Percentiles rank a stretch among this genome's conserved stretches.
These are phyloP conservation scores for Nowickia ferox DNA, from an alignment of 2,888 invertebrate species.

Conservation along the genomic window DNA sequence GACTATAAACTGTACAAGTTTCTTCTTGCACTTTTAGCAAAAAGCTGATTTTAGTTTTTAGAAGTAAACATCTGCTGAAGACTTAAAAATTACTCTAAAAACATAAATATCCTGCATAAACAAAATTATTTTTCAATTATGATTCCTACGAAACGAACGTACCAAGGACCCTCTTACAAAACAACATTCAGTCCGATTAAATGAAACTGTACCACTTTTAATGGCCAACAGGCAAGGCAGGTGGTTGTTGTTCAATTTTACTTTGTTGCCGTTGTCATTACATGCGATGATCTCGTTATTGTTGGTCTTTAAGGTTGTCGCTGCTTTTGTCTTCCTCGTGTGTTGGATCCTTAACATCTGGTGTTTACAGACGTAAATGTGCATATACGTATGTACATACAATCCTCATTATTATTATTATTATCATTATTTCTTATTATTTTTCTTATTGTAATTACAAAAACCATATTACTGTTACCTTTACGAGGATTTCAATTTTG, in stretches of 20 bases:
- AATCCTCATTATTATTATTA: background rate
- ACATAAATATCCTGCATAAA: background rate
- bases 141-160: background rate
- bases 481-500: conserved; percentile 1
- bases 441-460: conserved; percentile 43
- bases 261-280: conserved; percentile 10
- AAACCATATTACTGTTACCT: background rate
- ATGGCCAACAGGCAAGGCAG: conserved; percentile 31
- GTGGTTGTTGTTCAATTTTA: background rate
- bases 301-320: background rate
- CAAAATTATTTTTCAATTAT: background rate
- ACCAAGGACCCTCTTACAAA: background rate
- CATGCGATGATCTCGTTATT: background rate
- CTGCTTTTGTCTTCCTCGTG: background rate
- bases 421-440: conserved; percentile 5
- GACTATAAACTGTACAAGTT: too few species aligned
- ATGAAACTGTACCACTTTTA: conserved; percentile 34
- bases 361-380: background rate
- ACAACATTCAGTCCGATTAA: background rate
- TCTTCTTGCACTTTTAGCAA: too few species aligned
- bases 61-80: too few species aligned
- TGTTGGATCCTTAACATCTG: conserved; percentile 43
- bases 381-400: too few species aligned
- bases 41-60: too few species aligned
- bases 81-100: too few species aligned